These are phyloP conservation scores for Motacilla tschutschensis DNA, from an alignment of 2,113 vertebrate species.

Conservation along the genomic window DNA sequence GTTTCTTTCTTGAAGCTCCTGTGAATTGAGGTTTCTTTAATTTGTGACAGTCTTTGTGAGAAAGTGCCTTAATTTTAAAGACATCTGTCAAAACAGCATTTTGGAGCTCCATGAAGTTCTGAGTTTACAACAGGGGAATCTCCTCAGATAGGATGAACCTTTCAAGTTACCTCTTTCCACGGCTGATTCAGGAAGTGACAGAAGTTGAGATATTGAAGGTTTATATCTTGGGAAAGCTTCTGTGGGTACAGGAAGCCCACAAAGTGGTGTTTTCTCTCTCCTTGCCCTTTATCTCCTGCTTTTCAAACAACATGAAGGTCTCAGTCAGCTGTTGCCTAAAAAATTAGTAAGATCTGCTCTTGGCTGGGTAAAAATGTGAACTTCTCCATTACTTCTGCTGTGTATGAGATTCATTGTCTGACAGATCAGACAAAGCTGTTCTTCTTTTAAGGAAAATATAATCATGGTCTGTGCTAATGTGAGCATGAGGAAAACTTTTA, in stretches of 20 bases:
- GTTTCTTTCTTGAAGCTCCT: neutral
- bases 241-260: neutral
- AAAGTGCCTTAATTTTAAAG: neutral
- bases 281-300: neutral
- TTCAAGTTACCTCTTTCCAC: neutral
- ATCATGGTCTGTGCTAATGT: neutral
- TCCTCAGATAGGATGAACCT: neutral
- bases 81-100: neutral
- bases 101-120: neutral
- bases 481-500: neutral
- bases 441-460: neutral
- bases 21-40: neutral
- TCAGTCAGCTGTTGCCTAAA: neutral
- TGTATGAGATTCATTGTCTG: neutral
- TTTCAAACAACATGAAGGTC: neutral
- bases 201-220: neutral
- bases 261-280: neutral
- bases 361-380: neutral
- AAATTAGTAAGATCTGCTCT: neutral
- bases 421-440: neutral
- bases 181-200: neutral
- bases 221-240: neutral
- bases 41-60: neutral
- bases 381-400: neutral
- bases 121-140: neutral